Conservation (phyloP, 2,797 vertebrate genomes). For the Enteromius thamalakanensis region DNA sequence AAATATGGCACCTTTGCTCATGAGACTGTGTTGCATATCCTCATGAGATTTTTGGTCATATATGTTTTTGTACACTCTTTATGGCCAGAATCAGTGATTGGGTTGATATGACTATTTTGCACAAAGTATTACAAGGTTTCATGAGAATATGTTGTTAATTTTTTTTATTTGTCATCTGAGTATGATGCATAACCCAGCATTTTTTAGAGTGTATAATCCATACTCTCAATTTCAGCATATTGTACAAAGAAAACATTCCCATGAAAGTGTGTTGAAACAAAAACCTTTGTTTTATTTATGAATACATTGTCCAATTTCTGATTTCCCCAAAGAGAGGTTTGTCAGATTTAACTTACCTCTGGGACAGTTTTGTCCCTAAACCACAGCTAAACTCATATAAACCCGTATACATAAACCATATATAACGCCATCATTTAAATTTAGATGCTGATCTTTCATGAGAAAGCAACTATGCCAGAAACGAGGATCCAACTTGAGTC, state of each 20-base stretch:
- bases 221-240: background rate
- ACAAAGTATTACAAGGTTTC: no score
- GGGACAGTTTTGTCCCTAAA: background rate
- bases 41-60: no score
- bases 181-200: no score
- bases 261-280: background rate
- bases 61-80: no score
- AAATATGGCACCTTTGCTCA: no score
- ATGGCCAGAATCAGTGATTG: no score
- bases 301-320: constrained; percentile 1
- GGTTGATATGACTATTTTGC: no score
- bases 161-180: no score
- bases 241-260: background rate
- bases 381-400: background rate
- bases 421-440: background rate
- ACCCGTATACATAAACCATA: constrained; percentile 2
- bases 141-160: no score
- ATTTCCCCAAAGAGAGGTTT: background rate
- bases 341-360: background rate
- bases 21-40: no score
- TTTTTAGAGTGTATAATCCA: background rate
- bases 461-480: constrained; percentile 17
- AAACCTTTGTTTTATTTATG: background rate
- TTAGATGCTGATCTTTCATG: constrained; percentile 4
- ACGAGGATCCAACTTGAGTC: constrained; percentile 27